Percentiles rank a stretch among this genome's conserved stretches.
Evolutionary conservation across 1,140 invertebrate genomes (phyloP).

Genomic region (Agrilus planipennis): DNA sequence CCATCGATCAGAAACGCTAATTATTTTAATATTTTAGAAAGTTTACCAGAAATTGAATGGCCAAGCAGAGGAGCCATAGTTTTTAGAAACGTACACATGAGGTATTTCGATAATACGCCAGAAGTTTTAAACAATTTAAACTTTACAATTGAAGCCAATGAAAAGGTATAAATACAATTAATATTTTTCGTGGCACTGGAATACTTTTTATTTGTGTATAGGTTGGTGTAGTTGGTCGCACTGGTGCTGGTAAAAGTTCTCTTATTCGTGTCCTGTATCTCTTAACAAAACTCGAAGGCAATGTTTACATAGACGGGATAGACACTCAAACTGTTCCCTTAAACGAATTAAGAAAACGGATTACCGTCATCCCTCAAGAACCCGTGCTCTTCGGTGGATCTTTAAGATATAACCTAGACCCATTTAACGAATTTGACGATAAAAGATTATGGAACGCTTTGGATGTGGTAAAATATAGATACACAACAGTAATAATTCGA

Average conservation of each 20-base stretch:
- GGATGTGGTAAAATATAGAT: too few species aligned
- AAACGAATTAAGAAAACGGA: conserved; percentile 53
- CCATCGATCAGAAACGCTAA: too few species aligned
- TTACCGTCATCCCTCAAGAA: conserved; percentile 76
- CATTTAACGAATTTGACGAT: conserved; percentile 56
- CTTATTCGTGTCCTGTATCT: conserved; percentile 60
- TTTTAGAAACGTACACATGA: not conserved
- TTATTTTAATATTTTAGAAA: not conserved
- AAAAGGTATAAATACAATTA: conserved; percentile 36
- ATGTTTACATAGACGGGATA: conserved; percentile 58
- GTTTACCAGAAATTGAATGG: conserved; percentile 30
- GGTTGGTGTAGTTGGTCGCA: conserved; percentile 55
- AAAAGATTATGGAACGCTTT: conserved; percentile 52
- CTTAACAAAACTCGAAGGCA: conserved; percentile 46
- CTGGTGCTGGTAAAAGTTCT: conserved; percentile 74
- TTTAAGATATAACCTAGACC: conserved; percentile 71
- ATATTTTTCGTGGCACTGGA: not conserved
- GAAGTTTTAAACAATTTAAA: conserved; percentile 51
- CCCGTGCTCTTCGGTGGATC: conserved; percentile 66
- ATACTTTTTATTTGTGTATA: conserved; percentile 16
- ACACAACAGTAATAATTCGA: too few species aligned
- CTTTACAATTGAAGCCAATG: conserved; percentile 44
- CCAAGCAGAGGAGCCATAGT: not conserved
- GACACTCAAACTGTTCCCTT: conserved; percentile 51
- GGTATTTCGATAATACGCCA: conserved; percentile 38